Evolutionary conservation across 30 jellyfish, hydroid and myxozoan species (phyloP).

Genomic region (Turritopsis rubra): DNA sequence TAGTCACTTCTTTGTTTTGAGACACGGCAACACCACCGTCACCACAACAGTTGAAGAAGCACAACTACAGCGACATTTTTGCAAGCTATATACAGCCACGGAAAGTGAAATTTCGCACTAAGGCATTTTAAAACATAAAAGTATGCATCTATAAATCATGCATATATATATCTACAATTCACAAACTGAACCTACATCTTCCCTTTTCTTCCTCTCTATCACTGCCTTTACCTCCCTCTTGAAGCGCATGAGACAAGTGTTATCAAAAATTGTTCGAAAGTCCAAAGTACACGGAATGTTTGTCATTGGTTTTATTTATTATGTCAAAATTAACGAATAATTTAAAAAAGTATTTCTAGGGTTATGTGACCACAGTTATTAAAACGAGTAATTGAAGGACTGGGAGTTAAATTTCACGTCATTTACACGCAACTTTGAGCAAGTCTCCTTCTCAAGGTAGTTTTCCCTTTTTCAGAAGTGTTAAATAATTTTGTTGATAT

Average conservation of each 20-base stretch:
- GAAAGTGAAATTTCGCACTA: no score
- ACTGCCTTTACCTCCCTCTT: neutral
- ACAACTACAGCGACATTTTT: no score
- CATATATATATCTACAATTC: no score
- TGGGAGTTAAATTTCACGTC: neutral
- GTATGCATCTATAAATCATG: no score
- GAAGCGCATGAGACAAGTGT: neutral
- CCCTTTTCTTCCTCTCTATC: neutral
- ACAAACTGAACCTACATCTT: no score
- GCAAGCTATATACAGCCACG: no score
- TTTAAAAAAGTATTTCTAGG: neutral
- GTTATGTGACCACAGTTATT: constrained; percentile 1
- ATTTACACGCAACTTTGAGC: neutral
- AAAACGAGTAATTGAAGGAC: neutral
- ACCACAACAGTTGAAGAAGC: no score
- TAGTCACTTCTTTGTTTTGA: no score
- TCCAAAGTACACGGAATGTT: constrained; percentile 1
- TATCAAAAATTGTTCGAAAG: neutral
- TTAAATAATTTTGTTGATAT: neutral
- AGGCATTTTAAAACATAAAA: no score
- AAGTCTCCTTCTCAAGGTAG: neutral
- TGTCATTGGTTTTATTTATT: neutral
- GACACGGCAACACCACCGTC: no score
- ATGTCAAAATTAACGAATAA: neutral
- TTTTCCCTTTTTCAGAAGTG: neutral